phyloP scores from a whole-genome alignment of 2,888 invertebrate genomes.

The Acanthosepion pharaonis region DNA sequence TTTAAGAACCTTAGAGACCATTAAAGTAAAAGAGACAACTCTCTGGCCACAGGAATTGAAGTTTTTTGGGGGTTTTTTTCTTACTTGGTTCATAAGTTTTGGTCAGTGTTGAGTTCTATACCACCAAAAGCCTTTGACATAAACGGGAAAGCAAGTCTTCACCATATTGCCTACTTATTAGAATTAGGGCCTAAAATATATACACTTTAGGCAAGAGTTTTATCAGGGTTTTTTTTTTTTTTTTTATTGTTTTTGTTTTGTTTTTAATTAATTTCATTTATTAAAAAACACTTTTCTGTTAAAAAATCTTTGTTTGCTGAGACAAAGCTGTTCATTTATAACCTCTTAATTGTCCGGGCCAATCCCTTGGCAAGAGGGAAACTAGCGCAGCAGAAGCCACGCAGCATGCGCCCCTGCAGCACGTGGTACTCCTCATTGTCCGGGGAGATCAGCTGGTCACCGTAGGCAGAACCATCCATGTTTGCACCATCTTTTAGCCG shows the following conservation, averaged over 20 bases:
- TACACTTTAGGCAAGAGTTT: not conserved
- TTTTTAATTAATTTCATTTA: not conserved
- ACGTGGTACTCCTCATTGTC: slow-evolving; percentile 68
- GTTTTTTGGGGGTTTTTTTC: no score
- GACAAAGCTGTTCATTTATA: slow-evolving; percentile 55
- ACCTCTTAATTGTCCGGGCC: slow-evolving; percentile 66
- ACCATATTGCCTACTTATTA: not conserved
- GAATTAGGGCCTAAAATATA: not conserved
- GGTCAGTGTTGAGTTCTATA: not conserved
- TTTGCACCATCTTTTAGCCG: slow-evolving; percentile 66
- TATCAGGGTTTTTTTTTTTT: not conserved
- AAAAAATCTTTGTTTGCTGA: not conserved
- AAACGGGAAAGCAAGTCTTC: not conserved
- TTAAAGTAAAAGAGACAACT: no score
- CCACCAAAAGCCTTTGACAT: not conserved
- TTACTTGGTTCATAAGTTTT: not conserved
- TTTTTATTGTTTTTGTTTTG: not conserved
- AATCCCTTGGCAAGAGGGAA: slow-evolving; percentile 70
- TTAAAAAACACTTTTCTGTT: not conserved
- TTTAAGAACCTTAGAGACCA: no score
- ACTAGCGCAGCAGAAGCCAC: slow-evolving; percentile 71
- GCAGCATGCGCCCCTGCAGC: slow-evolving; percentile 63
- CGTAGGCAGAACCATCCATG: slow-evolving; percentile 56
- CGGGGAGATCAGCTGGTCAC: slow-evolving; percentile 66
- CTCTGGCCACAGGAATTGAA: no score